Evolutionary conservation across 2,888 invertebrate species (phyloP), one percentile per base, ranked within the genome.

Genomic region (Acanthococcus lagerstroemiae): DNA sequence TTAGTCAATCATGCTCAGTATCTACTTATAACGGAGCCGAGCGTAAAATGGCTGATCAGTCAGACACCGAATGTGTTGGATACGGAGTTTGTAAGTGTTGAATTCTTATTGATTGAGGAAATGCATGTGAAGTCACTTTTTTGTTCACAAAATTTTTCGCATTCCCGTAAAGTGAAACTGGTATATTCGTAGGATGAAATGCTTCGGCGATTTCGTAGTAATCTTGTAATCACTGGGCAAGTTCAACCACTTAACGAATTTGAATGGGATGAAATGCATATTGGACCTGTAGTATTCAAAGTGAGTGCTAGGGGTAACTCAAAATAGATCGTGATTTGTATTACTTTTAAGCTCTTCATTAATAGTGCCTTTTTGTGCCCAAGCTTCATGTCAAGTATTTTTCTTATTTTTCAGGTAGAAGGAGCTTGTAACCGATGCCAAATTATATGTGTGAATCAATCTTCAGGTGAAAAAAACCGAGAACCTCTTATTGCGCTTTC

Each of bases 361-460:
- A 9, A 7, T 37, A 9, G 7, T 37, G n/a, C n/a, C n/a, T n/a
- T n/a, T n/a, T n/a, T n/a, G 48, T 17, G 17, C 17, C 17, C 48
- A 48, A 15, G 7, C 17, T 6, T 15, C 19, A 30, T 37, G 1
- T 25, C 15, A 65, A 30, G 21, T 22, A 30, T 24, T 55, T 22
- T 52, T 26, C 68, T 72, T 0, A 54, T 54, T 1, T 75, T 75
- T 70, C 79, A 90, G 85, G 84, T 85, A 60, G 84, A 85, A 71
- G 90, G 90, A 0, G 83, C 83, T 48, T 96, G 95, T 74, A 86
- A 85, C 1, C 83, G 96, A 65, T 97, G 96, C 75, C 92, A 94
- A 77, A 95, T 96, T 90, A 88, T 97, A 67, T 95, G 95, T 75
- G 87, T 95, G 68, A 87, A 96, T 77, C 95, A 94, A 77, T 79